Evolutionary conservation across 2,888 invertebrate genomes (phyloP), one percentile per base, ranked within the genome.

Genomic region (Hyalella azteca): DNA sequence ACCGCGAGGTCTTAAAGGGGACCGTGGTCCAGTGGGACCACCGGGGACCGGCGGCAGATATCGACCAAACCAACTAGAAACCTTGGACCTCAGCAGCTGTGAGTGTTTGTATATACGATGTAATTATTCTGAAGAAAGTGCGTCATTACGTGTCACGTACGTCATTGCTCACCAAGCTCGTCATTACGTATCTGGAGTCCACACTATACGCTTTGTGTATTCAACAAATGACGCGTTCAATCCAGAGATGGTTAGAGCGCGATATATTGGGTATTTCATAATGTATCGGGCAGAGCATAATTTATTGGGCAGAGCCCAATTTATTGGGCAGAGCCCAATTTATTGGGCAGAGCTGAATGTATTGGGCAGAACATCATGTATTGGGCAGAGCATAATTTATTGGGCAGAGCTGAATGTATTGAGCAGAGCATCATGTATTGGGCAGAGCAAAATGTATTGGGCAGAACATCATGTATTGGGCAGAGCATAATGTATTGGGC

Each of bases 1-100:
- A 26, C 41, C 66, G n/a, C 66, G 60, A 32, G 78, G 78, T 7
- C n/a, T 40, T n/a, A 78, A 78, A 26, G 78, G 78, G 41, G 78
- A 78, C 13, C 66, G 60, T 19, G 78, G 78, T 41, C 45, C 29
- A 22, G 29, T 66, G 22, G 78, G 78, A 13, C 78, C 26, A 9
- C 78, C 78, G 7, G 78, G 78, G 13, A 13, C 36, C 15, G 66
- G 66, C 4, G 39, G 66, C 13, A 36, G 66, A 4, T 32, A 36
- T 29, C 22, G 66, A 7, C 36, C 36, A 32, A 36, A 36, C n/a
- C 66, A 66, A 4, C 66, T 66, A 5, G 66, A 66, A 19, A 36
- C 36, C 7, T 36, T 66, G 3, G 66, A 66, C 4, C n/a, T 66
- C 0, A 36, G n/a, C 1, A 36, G 36, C 39, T 19, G 66, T 66